Conservation (phyloP, 2,113 vertebrate species). For the Calidris pygmaea region DNA sequence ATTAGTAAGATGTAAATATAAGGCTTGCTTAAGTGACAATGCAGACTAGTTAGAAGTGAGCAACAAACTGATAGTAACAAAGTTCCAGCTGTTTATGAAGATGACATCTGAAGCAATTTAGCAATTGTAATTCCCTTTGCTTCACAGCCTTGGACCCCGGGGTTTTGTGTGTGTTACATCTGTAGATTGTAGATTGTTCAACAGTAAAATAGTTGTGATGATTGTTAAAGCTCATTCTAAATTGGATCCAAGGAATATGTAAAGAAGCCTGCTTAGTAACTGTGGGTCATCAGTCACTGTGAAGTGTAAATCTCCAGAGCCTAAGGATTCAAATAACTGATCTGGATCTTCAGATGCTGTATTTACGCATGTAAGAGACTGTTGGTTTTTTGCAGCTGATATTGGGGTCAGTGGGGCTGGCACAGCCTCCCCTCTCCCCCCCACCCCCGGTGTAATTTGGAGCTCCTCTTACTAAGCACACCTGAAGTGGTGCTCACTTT, state of each 20-base stretch:
- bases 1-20: slow-evolving; percentile 7
- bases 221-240: neutral
- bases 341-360: neutral
- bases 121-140: neutral
- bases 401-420: neutral
- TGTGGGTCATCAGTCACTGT: neutral
- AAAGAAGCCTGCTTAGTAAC: neutral
- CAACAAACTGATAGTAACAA: neutral
- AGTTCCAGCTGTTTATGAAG: neutral
- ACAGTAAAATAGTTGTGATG: neutral
- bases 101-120: neutral
- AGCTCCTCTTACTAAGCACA: neutral
- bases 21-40: neutral
- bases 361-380: neutral
- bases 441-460: neutral
- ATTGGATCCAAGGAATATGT: neutral
- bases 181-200: neutral
- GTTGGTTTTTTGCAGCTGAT: neutral
- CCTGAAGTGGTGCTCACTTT: neutral
- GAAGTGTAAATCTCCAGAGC: neutral
- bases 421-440: neutral
- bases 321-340: neutral
- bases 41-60: neutral
- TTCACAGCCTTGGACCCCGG: neutral
- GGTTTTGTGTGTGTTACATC: neutral